Conservation (phyloP, 1,140 invertebrate genomes). For the Chionoecetes opilio region DNA sequence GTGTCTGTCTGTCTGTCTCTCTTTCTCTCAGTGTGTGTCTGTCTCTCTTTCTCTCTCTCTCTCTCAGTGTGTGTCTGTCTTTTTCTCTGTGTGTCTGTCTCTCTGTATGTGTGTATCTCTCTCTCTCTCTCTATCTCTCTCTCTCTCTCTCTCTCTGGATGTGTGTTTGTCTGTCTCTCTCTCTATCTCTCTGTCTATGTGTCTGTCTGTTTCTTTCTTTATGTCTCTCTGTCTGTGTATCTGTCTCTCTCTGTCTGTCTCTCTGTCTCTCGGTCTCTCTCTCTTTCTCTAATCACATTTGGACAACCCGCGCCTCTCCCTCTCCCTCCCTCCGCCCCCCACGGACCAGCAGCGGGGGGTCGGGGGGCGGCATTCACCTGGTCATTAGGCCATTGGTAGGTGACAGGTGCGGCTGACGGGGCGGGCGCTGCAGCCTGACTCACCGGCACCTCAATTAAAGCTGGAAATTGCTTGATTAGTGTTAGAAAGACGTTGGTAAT, state of each 20-base stretch:
- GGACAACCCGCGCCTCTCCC: not conserved
- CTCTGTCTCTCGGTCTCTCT: not conserved
- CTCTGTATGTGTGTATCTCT: no score
- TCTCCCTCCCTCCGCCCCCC: slow-evolving; percentile 1
- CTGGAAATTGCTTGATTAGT: slow-evolving; percentile 77
- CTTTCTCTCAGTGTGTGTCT: no score
- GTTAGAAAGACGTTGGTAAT: slow-evolving; percentile 74
- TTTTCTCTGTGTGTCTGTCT: not conserved
- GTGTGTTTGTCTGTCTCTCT: not conserved
- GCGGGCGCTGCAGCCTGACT: not conserved
- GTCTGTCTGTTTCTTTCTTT: slow-evolving; percentile 29
- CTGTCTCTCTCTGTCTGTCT: not conserved
- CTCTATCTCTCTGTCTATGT: not conserved
- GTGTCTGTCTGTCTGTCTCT: no score
- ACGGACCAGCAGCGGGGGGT: slow-evolving; percentile 60
- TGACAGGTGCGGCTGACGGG: slow-evolving; percentile 65
- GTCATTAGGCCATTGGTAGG: slow-evolving; percentile 75
- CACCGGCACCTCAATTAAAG: slow-evolving; percentile 67
- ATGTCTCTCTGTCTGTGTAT: not conserved
- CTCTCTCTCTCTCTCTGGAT: not conserved
- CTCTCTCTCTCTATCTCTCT: slow-evolving; percentile 39
- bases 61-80: no score
- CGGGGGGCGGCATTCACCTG: slow-evolving; percentile 73
- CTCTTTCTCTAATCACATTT: slow-evolving; percentile 21
- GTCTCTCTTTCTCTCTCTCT: no score